These are phyloP conservation scores for Prenolepis imparis DNA, from an alignment of 2,888 invertebrate genomes.

Conservation along the genomic window DNA sequence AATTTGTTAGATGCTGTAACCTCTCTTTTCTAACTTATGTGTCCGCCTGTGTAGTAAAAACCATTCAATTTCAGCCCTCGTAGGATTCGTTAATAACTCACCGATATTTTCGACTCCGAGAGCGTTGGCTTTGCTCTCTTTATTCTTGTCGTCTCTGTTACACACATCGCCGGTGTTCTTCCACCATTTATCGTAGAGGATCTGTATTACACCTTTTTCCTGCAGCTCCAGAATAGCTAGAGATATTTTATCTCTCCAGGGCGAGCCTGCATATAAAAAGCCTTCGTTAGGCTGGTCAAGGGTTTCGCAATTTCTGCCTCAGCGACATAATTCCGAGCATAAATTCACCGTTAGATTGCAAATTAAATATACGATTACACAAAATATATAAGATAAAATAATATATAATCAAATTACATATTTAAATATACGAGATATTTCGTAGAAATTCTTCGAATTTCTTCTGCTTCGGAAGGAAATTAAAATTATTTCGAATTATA, in stretches of 20 bases:
- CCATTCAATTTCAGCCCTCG: background rate
- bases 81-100: slow-evolving; percentile 83
- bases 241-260: slow-evolving; percentile 99
- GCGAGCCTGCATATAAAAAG: slow-evolving; percentile 88
- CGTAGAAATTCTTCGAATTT: background rate
- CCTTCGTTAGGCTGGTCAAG: slow-evolving; percentile 70
- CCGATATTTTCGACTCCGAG: slow-evolving; percentile 96
- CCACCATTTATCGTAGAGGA: slow-evolving; percentile 99
- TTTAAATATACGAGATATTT: background rate
- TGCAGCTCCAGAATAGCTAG: slow-evolving; percentile 97
- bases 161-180: slow-evolving; percentile 97
- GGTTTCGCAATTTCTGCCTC: slow-evolving; percentile 45
- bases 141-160: slow-evolving; percentile 94
- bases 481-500: background rate
- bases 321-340: slow-evolving; percentile 25
- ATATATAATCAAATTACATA: background rate
- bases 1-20: background rate
- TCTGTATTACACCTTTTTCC: slow-evolving; percentile 97
- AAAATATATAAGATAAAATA: slow-evolving; percentile 26
- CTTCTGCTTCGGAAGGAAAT: background rate
- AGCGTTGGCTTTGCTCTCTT: slow-evolving; percentile 97
- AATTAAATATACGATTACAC: background rate
- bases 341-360: slow-evolving; percentile 26
- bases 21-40: background rate
- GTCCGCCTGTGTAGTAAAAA: background rate